A percentile compares a stretch with the other conserved stretches of the same genome.
phyloP scores from a whole-genome alignment of 2,113 vertebrate genomes.

The Glaucomys volans region DNA sequence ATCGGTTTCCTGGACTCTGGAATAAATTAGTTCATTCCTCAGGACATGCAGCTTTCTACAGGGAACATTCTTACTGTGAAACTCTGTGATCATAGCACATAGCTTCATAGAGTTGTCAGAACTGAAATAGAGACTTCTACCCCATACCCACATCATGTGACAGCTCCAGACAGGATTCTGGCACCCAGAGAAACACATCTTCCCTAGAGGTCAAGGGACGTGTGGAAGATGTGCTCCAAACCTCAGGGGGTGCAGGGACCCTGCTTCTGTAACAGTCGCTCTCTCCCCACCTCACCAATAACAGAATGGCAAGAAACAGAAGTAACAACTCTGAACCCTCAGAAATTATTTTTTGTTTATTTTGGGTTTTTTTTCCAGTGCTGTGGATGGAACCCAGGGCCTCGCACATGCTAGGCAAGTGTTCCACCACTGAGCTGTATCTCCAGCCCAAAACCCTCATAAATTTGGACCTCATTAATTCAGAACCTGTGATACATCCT shows the following conservation, averaged over 20 bases:
- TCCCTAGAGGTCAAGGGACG: not conserved
- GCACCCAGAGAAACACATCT: slow-evolving; percentile 52
- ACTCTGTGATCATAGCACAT: slow-evolving; percentile 55
- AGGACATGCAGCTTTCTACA: slow-evolving; percentile 66
- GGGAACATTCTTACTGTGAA: slow-evolving; percentile 66
- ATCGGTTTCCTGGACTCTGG: not conserved
- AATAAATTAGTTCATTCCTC: slow-evolving; percentile 39
- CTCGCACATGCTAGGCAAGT: not conserved
- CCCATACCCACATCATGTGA: slow-evolving; percentile 64
- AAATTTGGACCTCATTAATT: slow-evolving; percentile 78
- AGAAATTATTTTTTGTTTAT: slow-evolving; percentile 43
- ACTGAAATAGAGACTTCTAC: slow-evolving; percentile 79
- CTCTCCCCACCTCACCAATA: not conserved
- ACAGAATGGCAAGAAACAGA: not conserved
- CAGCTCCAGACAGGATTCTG: slow-evolving; percentile 49
- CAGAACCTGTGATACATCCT: slow-evolving; percentile 53
- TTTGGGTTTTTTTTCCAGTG: not conserved
- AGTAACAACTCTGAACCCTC: slow-evolving; percentile 27
- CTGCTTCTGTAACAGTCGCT: not conserved
- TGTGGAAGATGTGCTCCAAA: accelerated
- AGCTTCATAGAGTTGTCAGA: slow-evolving; percentile 80
- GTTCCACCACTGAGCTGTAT: not conserved
- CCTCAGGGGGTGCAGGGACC: not conserved
- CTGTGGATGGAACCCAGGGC: not conserved
- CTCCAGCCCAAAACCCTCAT: slow-evolving; percentile 36